phyloP scores from a whole-genome alignment of 2,797 vertebrate species.

The Streptopelia turtur region DNA sequence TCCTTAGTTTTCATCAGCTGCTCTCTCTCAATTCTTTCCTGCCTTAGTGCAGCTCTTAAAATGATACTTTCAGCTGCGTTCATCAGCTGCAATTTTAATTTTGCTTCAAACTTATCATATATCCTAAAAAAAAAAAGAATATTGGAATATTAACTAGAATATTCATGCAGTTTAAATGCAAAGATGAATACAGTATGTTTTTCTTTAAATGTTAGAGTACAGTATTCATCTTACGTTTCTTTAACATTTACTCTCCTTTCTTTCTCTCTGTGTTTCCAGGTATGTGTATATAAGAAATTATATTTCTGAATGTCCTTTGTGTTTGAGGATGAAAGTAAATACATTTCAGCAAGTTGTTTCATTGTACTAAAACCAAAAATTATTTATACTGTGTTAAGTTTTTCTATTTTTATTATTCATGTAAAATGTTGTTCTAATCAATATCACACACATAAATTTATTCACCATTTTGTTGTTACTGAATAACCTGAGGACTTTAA shows the following conservation, averaged over 20 bases:
- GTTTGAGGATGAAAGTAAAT: slow-evolving; percentile 8
- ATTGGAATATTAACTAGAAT: not conserved
- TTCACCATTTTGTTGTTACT: not conserved
- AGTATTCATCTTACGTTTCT: not conserved
- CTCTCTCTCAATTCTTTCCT: not conserved
- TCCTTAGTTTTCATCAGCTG: not conserved
- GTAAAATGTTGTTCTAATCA: not conserved
- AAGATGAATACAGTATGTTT: not conserved
- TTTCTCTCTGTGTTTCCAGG: not conserved
- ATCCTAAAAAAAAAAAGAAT: not conserved
- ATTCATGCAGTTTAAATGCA: not conserved
- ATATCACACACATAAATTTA: not conserved
- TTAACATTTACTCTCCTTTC: not conserved
- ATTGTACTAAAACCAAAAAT: not conserved
- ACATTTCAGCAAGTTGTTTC: not conserved
- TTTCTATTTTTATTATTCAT: not conserved
- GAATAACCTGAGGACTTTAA: slow-evolving; percentile 10
- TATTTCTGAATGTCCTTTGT: not conserved
- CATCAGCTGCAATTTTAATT: slow-evolving; percentile 22
- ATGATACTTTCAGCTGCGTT: not conserved
- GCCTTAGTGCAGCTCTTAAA: not conserved
- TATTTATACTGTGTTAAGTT: not conserved
- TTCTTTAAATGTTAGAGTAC: not conserved
- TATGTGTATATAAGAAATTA: not conserved
- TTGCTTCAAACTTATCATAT: not conserved